These are phyloP conservation scores for Synanthedon tipuliformis DNA, from an alignment of 2,888 invertebrate species.

Conservation along the genomic window DNA sequence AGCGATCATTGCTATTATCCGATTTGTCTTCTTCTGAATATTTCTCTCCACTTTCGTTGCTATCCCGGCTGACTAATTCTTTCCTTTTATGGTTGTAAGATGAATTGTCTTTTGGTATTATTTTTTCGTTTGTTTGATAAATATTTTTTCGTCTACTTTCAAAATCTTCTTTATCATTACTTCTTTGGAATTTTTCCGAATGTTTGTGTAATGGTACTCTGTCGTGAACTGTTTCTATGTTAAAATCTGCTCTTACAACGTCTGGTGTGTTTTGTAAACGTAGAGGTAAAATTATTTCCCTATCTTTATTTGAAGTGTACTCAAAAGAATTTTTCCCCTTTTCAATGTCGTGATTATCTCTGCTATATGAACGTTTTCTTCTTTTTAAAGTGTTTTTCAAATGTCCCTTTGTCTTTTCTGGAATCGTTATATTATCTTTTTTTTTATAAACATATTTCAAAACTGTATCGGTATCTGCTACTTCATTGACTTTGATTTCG, in stretches of 20 bases:
- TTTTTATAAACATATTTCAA: slow-evolving; percentile 46
- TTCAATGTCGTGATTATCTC: slow-evolving; percentile 12
- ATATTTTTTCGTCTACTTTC: background rate
- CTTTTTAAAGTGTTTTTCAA: slow-evolving; percentile 38
- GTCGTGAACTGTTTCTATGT: slow-evolving; percentile 42
- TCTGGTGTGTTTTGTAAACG: background rate
- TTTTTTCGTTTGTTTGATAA: slow-evolving; percentile 3
- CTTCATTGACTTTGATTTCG: slow-evolving; percentile 8
- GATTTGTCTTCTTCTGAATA: background rate
- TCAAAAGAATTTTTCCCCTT: slow-evolving; percentile 28
- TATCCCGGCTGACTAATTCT: background rate
- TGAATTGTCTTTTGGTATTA: slow-evolving; percentile 8
- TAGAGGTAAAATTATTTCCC: background rate
- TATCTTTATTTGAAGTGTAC: slow-evolving; percentile 21
- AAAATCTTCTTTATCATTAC: slow-evolving; percentile 8
- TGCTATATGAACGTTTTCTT: slow-evolving; percentile 26
- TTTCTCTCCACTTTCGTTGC: slow-evolving; percentile 2
- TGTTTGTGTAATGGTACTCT: slow-evolving; percentile 5
- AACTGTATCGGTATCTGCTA: slow-evolving; percentile 23
- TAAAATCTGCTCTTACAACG: slow-evolving; percentile 33
- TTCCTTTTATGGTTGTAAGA: slow-evolving; percentile 4
- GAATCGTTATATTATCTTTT: slow-evolving; percentile 16
- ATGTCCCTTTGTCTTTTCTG: slow-evolving; percentile 32
- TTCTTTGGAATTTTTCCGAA: slow-evolving; percentile 4
- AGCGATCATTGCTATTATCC: slow-evolving; percentile 13